Evolutionary conservation across 2,113 vertebrate genomes (phyloP).

Genomic region (Rhinolophus sinicus): DNA sequence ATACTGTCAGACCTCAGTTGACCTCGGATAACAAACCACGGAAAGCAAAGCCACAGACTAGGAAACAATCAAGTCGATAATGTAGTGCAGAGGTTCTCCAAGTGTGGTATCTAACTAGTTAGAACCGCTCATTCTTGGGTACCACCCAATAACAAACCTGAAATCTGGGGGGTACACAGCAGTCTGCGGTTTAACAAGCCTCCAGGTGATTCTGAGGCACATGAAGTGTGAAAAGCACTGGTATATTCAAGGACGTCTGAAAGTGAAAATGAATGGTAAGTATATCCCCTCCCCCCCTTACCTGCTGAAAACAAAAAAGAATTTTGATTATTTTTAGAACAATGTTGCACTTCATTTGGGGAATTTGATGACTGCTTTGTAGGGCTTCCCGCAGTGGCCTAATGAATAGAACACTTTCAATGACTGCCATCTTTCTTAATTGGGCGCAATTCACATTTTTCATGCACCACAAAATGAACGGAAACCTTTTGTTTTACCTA

Average conservation of each 20-base stretch:
- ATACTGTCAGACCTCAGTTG: neutral
- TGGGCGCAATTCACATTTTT: neutral
- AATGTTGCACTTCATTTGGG: neutral
- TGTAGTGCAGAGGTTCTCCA: neutral
- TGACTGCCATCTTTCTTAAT: neutral
- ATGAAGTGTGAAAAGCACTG: neutral
- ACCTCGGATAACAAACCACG: neutral
- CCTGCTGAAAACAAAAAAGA: neutral
- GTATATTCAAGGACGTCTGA: neutral
- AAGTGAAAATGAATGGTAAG: neutral
- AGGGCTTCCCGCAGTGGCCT: neutral
- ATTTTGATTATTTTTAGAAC: neutral
- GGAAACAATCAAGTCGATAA: neutral
- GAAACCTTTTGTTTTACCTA: neutral
- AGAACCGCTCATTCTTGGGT: neutral
- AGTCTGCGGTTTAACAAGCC: neutral
- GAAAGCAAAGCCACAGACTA: neutral
- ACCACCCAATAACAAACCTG: neutral
- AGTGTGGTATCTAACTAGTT: neutral
- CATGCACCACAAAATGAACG: neutral
- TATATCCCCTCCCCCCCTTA: neutral
- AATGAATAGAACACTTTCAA: neutral
- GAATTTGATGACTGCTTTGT: neutral
- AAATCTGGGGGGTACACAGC: neutral
- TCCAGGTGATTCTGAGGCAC: neutral